These are phyloP conservation scores for Eumacrocentrus americanus DNA, from an alignment of 2,888 invertebrate genomes.

Conservation along the genomic window DNA sequence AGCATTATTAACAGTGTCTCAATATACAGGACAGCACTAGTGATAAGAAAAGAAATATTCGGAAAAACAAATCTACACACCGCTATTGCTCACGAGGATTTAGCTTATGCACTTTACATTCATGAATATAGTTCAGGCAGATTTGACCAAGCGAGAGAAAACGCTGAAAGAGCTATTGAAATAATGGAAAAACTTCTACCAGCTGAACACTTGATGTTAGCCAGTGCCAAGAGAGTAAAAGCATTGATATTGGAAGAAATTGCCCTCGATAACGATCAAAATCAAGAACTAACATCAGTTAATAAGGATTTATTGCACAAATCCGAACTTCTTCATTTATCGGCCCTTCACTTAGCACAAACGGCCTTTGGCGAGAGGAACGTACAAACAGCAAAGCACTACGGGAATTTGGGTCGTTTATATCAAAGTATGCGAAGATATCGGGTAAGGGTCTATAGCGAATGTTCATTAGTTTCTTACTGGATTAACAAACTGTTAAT, in stretches of 20 bases:
- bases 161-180: slow-evolving; percentile 81
- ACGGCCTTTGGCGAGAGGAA: slow-evolving; percentile 90
- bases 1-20: slow-evolving; percentile 83
- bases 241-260: slow-evolving; percentile 93
- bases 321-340: slow-evolving; percentile 84
- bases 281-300: slow-evolving; percentile 69
- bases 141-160: slow-evolving; percentile 81
- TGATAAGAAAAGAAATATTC: slow-evolving; percentile 77
- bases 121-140: slow-evolving; percentile 89
- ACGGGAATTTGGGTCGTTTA: slow-evolving; percentile 90
- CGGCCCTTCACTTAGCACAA: slow-evolving; percentile 79
- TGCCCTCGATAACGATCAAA: slow-evolving; percentile 88
- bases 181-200: slow-evolving; percentile 84
- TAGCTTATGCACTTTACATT: slow-evolving; percentile 92
- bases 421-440: slow-evolving; percentile 93
- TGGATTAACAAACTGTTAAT: neutral
- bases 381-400: slow-evolving; percentile 95
- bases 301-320: slow-evolving; percentile 71
- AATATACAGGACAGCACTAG: slow-evolving; percentile 80
- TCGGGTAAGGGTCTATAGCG: slow-evolving; percentile 64
- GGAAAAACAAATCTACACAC: slow-evolving; percentile 86
- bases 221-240: slow-evolving; percentile 89
- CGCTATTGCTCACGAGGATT: slow-evolving; percentile 88
- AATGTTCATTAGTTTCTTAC: no score
- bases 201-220: slow-evolving; percentile 81